These are phyloP conservation scores for Agraylea sexmaculata DNA, from an alignment of 1,140 invertebrate genomes.

Conservation along the genomic window DNA sequence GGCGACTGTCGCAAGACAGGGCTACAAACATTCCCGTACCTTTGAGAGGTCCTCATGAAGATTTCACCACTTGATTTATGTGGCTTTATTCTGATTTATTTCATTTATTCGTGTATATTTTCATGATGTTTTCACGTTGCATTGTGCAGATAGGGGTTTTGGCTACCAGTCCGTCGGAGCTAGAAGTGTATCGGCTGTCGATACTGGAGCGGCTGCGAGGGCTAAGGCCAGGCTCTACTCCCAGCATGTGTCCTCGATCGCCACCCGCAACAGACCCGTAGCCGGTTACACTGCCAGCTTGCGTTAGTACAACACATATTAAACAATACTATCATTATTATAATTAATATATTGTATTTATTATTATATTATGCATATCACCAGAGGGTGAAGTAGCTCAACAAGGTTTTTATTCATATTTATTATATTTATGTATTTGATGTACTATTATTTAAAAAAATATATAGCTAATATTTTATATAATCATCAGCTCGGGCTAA, in stretches of 20 bases:
- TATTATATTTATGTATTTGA: conserved; percentile 1
- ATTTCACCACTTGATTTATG: neutral
- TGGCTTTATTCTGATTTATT: conserved; percentile 3
- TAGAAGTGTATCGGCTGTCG: conserved; percentile 86
- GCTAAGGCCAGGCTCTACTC: conserved; percentile 68
- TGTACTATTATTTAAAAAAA: too few species aligned
- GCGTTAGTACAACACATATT: conserved; percentile 63
- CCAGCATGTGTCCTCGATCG: conserved; percentile 68
- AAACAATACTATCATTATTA: conserved; percentile 6
- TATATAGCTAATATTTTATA: too few species aligned
- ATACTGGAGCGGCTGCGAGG: conserved; percentile 76
- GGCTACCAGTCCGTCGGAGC: conserved; percentile 11
- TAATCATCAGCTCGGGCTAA: conserved; percentile 48
- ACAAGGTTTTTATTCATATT: conserved; percentile 32
- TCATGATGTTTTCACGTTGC: neutral
- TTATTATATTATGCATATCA: conserved; percentile 15
- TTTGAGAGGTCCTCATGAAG: conserved; percentile 26
- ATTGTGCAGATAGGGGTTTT: conserved; percentile 14
- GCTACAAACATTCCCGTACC: conserved; percentile 39
- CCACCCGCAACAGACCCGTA: conserved; percentile 59
- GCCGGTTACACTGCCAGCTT: conserved; percentile 57
- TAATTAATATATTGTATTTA: neutral
- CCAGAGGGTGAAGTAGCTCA: conserved; percentile 44
- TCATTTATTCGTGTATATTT: neutral
- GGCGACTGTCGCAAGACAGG: conserved; percentile 34